Evolutionary conservation across 2,113 vertebrate genomes (phyloP).

Genomic region (Hippocampus barbouri): DNA sequence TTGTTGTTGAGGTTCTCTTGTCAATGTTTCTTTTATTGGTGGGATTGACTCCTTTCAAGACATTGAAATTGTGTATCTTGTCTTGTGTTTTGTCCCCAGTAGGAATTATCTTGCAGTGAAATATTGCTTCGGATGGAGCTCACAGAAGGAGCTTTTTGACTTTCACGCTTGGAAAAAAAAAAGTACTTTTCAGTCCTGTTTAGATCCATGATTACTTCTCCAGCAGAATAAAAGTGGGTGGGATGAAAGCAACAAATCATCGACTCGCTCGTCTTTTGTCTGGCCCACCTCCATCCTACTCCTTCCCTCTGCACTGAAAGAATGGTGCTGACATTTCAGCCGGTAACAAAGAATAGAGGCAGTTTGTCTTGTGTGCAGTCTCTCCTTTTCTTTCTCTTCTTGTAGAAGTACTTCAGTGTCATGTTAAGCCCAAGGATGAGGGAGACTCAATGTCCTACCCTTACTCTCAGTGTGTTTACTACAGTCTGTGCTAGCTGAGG

Average conservation of each 20-base stretch:
- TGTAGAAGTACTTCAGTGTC: slow-evolving; percentile 83
- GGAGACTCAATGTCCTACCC: slow-evolving; percentile 77
- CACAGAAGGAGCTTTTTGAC: slow-evolving; percentile 36
- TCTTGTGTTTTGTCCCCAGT: slow-evolving; percentile 51
- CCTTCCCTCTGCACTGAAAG: slow-evolving; percentile 52
- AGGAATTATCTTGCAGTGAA: slow-evolving; percentile 59
- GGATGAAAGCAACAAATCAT: slow-evolving; percentile 74
- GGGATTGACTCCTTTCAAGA: slow-evolving; percentile 43
- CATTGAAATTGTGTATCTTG: slow-evolving; percentile 44
- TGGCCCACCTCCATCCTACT: slow-evolving; percentile 35
- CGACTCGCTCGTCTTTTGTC: slow-evolving; percentile 56
- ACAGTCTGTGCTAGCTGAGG: slow-evolving; percentile 75
- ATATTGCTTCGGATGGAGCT: slow-evolving; percentile 47
- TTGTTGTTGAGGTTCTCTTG: background rate
- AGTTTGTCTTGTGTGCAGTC: slow-evolving; percentile 76
- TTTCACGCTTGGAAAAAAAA: slow-evolving; percentile 66
- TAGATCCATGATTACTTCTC: slow-evolving; percentile 71
- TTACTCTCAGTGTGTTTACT: slow-evolving; percentile 85
- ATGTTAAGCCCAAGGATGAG: slow-evolving; percentile 82
- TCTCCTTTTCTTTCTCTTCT: slow-evolving; percentile 76
- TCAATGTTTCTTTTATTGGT: slow-evolving; percentile 27
- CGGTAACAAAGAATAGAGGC: slow-evolving; percentile 68
- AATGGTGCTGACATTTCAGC: slow-evolving; percentile 74
- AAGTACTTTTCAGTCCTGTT: slow-evolving; percentile 65
- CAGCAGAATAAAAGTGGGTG: slow-evolving; percentile 54